Conservation (phyloP, 2,888 invertebrate species). For the Cerastis leucographa region DNA sequence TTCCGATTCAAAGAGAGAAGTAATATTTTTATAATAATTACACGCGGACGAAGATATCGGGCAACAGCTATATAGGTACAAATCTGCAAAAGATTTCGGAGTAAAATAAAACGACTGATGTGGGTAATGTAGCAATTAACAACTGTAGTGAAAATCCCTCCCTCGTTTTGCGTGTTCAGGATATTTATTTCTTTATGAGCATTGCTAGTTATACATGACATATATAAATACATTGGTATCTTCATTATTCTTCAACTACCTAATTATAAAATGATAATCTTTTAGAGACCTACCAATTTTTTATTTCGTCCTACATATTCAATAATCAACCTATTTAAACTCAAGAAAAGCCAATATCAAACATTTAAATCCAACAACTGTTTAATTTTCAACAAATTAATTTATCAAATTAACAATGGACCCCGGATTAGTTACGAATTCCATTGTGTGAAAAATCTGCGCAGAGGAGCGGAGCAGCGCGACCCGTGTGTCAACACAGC, state of each 20-base stretch:
- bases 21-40: too few species aligned
- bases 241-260: neutral
- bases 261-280: neutral
- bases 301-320: neutral
- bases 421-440: slow-evolving; percentile 84
- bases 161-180: neutral
- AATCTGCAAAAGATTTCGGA: neutral
- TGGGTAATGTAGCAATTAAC: neutral
- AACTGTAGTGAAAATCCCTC: neutral
- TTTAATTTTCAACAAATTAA: slow-evolving; percentile 76
- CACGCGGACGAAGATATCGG: too few species aligned
- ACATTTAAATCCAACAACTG: slow-evolving; percentile 48
- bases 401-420: slow-evolving; percentile 79
- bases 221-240: neutral
- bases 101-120: neutral
- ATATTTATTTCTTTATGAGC: neutral
- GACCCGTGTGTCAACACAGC: slow-evolving; percentile 69
- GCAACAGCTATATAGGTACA: neutral
- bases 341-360: slow-evolving; percentile 25
- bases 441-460: slow-evolving; percentile 86
- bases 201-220: neutral
- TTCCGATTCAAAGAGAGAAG: too few species aligned
- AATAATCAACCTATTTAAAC: slow-evolving; percentile 17
- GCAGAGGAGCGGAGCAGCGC: slow-evolving; percentile 61
- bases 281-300: neutral